These are phyloP conservation scores for Callocephalon fimbriatum DNA, from an alignment of 2,113 vertebrate genomes.

Conservation along the genomic window DNA sequence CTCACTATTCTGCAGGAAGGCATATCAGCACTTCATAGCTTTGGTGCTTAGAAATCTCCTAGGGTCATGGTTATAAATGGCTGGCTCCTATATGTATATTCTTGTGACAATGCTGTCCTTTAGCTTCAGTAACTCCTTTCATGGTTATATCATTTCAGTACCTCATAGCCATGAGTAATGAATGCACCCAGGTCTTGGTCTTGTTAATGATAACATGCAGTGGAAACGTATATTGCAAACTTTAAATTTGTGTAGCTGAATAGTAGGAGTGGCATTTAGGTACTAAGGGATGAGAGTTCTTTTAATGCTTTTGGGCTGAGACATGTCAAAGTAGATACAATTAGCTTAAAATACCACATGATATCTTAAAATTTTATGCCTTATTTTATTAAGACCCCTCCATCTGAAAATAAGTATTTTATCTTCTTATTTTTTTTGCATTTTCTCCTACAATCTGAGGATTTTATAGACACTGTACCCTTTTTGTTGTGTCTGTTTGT, in stretches of 20 bases:
- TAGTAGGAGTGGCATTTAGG: neutral
- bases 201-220: neutral
- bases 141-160: neutral
- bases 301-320: neutral
- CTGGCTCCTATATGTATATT: neutral
- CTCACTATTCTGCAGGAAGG: neutral
- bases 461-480: neutral
- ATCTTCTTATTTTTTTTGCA: neutral
- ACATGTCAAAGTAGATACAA: neutral
- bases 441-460: neutral
- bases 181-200: neutral
- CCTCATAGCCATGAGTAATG: neutral
- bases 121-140: neutral
- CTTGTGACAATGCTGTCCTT: neutral
- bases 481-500: neutral
- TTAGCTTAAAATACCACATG: neutral
- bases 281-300: neutral
- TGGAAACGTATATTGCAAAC: neutral
- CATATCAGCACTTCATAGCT: neutral
- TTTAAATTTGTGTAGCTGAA: neutral
- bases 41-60: neutral
- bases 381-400: neutral
- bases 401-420: neutral
- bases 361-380: neutral
- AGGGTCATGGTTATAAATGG: neutral